phyloP scores from a whole-genome alignment of 2,888 invertebrate genomes.

The Parthenolecanium corni region DNA sequence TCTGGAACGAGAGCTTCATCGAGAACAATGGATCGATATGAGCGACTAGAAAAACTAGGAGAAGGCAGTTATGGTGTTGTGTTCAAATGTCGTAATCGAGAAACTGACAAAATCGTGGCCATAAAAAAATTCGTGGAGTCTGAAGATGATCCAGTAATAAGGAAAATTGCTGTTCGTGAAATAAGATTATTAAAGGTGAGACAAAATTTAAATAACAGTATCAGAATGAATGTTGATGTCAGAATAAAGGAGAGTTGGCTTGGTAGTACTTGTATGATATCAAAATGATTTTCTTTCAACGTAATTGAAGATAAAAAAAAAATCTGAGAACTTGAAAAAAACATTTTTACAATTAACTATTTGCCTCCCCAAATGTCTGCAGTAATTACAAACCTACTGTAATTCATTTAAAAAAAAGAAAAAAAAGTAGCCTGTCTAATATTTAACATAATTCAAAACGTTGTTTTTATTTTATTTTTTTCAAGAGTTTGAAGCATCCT shows the following conservation, averaged over 20 bases:
- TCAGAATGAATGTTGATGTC: not conserved
- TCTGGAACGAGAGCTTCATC: conserved; percentile 72
- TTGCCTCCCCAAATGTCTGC: too few relatives aligned
- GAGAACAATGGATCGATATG: conserved; percentile 85
- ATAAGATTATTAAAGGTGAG: conserved; percentile 84
- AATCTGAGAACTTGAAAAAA: too few relatives aligned
- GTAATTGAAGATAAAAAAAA: too few relatives aligned
- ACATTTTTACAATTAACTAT: too few relatives aligned
- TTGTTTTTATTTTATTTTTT: too few relatives aligned
- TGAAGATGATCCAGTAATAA: conserved; percentile 89
- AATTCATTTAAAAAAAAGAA: too few relatives aligned
- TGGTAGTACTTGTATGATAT: not conserved
- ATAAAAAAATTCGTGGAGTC: conserved; percentile 96
- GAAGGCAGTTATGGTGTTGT: conserved; percentile 94
- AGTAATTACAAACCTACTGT: too few relatives aligned
- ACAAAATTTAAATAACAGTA: not conserved
- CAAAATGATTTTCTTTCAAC: not conserved
- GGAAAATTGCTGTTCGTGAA: conserved; percentile 90
- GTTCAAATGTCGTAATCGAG: conserved; percentile 89
- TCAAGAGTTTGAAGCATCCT: conserved; percentile 92
- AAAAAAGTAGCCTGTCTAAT: too few relatives aligned
- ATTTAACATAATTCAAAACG: too few relatives aligned
- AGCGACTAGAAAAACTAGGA: conserved; percentile 85
- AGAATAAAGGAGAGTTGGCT: not conserved
- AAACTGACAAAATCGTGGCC: conserved; percentile 87